A percentile compares a stretch with the other conserved stretches of the same genome.
phyloP scores from a whole-genome alignment of 2,888 invertebrate genomes.

The Eupithecia dodoneata region DNA sequence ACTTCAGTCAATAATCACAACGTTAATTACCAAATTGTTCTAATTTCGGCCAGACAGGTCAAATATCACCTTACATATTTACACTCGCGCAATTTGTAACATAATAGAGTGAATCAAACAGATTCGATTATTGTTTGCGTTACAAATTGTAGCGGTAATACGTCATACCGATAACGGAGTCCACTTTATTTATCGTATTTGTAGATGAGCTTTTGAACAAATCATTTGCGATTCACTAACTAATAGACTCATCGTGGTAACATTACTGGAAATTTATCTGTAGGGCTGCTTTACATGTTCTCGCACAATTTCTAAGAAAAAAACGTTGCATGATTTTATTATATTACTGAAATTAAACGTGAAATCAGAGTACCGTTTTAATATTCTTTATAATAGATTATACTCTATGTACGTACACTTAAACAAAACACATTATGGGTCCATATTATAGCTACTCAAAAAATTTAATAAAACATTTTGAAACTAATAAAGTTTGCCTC shows the following conservation, averaged over 20 bases:
- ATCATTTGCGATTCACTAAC: constrained; percentile 10
- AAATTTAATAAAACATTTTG: too few relatives aligned
- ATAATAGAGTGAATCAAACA: constrained; percentile 48
- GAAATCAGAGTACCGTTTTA: too few relatives aligned
- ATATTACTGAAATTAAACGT: neutral
- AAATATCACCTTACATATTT: constrained; percentile 21
- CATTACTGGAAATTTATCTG: constrained; percentile 1
- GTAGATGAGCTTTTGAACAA: constrained; percentile 13
- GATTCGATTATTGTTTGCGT: constrained; percentile 53
- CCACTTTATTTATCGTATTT: constrained; percentile 20
- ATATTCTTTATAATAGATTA: neutral
- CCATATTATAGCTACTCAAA: neutral
- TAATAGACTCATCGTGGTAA: constrained; percentile 17
- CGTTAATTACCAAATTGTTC: constrained; percentile 11
- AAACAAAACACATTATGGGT: neutral
- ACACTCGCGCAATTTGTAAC: constrained; percentile 37
- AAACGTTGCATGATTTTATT: neutral
- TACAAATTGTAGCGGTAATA: constrained; percentile 54
- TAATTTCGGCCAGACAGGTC: constrained; percentile 8
- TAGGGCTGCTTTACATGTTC: too few relatives aligned
- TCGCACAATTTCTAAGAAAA: neutral
- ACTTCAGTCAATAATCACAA: constrained; percentile 6
- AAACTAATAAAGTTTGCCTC: neutral
- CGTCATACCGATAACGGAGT: constrained; percentile 13
- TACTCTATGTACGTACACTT: neutral